These are phyloP conservation scores for Buceros bicornis DNA, from an alignment of 2,797 vertebrate species.

Conservation along the genomic window DNA sequence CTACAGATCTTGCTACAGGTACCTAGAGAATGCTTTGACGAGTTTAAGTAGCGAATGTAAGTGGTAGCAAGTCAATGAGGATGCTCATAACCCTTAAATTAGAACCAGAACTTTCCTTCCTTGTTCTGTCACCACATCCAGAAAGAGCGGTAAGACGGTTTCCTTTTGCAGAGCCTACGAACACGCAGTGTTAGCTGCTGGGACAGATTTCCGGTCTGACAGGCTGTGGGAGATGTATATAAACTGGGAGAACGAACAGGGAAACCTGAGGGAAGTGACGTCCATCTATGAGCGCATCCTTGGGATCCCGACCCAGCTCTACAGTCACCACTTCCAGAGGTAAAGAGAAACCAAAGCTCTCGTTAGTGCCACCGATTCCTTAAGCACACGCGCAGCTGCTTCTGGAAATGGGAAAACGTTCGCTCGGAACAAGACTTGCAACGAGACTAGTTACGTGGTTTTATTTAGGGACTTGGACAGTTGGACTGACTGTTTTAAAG, in stretches of 20 bases:
- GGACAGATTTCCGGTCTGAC: constrained; percentile 97
- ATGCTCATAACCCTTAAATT: not conserved
- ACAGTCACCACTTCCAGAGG: constrained; percentile 97
- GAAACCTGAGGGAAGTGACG: constrained; percentile 91
- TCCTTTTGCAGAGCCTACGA: constrained; percentile 89
- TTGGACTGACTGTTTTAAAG: not conserved
- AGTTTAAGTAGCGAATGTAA: not conserved
- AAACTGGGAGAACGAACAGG: constrained; percentile 93
- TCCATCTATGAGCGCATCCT: constrained; percentile 94
- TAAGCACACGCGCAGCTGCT: accelerated
- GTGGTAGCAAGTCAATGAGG: not conserved
- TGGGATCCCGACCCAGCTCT: constrained; percentile 95
- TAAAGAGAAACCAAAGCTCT: constrained; percentile 59
- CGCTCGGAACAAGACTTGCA: not conserved
- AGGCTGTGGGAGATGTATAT: constrained; percentile 96
- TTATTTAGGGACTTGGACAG: accelerated
- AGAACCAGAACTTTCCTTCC: not conserved
- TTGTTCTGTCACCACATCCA: not conserved
- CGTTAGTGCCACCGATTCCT: not conserved
- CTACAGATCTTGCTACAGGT: not conserved
- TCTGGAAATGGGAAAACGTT: not conserved
- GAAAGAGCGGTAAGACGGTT: constrained; percentile 16
- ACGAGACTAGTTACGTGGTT: no score
- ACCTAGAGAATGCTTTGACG: not conserved
- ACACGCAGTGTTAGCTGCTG: constrained; percentile 93